phyloP scores from a whole-genome alignment of 1,140 invertebrate species.

The Cylas formicarius region DNA sequence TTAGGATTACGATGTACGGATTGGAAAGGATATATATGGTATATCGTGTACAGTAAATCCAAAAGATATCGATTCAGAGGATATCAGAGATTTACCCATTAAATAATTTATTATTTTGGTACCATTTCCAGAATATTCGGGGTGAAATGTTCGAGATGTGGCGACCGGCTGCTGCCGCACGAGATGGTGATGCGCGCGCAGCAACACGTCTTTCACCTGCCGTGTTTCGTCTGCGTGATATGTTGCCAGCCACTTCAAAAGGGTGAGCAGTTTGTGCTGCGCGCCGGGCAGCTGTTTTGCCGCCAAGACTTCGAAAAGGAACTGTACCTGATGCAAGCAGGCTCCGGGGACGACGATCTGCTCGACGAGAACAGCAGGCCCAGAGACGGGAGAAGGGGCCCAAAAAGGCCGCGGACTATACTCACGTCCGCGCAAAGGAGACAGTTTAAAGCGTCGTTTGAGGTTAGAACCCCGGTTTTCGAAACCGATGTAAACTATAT shows the following conservation, averaged over 20 bases:
- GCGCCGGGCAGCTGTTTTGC: constrained; percentile 90
- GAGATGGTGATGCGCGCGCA: constrained; percentile 89
- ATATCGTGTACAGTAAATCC: too few relatives aligned
- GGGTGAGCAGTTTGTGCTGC: constrained; percentile 90
- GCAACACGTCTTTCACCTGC: constrained; percentile 79
- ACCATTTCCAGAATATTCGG: constrained; percentile 71
- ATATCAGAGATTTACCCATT: neutral
- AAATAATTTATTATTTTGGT: constrained; percentile 3
- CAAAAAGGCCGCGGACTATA: constrained; percentile 94
- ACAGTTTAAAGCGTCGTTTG: constrained; percentile 97
- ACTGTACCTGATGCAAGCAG: constrained; percentile 69
- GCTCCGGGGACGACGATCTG: constrained; percentile 64
- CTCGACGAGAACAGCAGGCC: constrained; percentile 58
- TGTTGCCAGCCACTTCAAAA: constrained; percentile 90
- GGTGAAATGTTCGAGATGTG: constrained; percentile 86
- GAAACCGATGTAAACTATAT: too few relatives aligned
- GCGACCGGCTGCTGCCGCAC: constrained; percentile 78
- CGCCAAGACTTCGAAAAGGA: constrained; percentile 87
- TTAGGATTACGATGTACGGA: too few relatives aligned
- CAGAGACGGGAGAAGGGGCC: constrained; percentile 62
- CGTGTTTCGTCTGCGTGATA: constrained; percentile 86
- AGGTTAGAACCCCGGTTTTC: constrained; percentile 47
- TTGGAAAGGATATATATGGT: too few relatives aligned
- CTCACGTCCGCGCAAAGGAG: constrained; percentile 92
- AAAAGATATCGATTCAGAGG: neutral